Percentiles rank a stretch among this genome's conserved stretches.
Conservation (phyloP, 2,888 invertebrate species). For the Zaprionus lineosus region DNA sequence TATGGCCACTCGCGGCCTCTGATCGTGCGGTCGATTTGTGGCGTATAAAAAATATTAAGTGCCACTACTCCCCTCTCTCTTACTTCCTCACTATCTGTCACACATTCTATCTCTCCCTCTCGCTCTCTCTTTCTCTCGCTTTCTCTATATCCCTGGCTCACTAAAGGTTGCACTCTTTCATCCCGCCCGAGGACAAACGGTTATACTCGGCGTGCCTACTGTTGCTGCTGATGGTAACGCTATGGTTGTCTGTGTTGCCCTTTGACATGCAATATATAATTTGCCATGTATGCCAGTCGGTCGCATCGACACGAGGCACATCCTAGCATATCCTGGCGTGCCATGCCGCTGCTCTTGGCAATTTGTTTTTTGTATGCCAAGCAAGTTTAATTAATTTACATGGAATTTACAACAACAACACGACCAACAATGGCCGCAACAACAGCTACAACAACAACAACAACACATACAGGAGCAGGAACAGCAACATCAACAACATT, state of each 20-base stretch:
- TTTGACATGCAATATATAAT: slow-evolving; percentile 79
- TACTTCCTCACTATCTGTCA: too few relatives aligned
- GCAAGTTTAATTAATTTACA: slow-evolving; percentile 78
- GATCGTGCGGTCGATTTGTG: slow-evolving; percentile 77
- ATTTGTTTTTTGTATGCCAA: slow-evolving; percentile 73
- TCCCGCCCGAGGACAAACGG: too few relatives aligned
- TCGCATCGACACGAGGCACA: slow-evolving; percentile 15
- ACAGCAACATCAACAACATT: too few relatives aligned
- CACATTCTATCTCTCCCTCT: too few relatives aligned
- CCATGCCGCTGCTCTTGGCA: slow-evolving; percentile 56
- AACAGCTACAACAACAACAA: slow-evolving; percentile 32
- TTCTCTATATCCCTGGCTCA: too few relatives aligned
- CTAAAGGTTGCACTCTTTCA: too few relatives aligned
- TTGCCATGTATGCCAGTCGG: slow-evolving; percentile 64
- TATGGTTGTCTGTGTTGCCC: slow-evolving; percentile 63
- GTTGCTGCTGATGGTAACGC: slow-evolving; percentile 33
- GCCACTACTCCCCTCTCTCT: slow-evolving; percentile 58
- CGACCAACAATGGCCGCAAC: slow-evolving; percentile 52
- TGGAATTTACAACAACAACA: slow-evolving; percentile 72
- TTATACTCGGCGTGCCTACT: too few relatives aligned
- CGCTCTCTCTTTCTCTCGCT: not conserved
- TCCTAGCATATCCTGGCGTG: slow-evolving; percentile 44
- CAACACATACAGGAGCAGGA: too few relatives aligned
- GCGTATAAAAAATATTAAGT: slow-evolving; percentile 78
- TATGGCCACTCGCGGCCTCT: slow-evolving; percentile 59